These are phyloP conservation scores for Synanthedon myopaeformis DNA, from an alignment of 2,888 invertebrate species.

Conservation along the genomic window DNA sequence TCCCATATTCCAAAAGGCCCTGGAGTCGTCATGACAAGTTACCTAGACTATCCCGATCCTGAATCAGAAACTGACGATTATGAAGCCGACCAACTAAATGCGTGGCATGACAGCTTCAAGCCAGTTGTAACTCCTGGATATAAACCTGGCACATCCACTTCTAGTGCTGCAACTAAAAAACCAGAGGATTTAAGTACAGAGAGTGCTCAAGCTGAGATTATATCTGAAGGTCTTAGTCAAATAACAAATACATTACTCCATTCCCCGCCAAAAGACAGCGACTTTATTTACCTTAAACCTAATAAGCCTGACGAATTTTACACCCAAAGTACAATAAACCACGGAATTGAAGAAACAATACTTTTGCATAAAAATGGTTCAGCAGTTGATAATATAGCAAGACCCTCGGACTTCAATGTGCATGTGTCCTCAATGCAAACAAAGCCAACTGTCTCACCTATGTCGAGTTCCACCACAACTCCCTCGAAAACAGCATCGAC, in stretches of 20 bases:
- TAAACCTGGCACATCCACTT: conserved; percentile 36
- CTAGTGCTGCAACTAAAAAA: conserved; percentile 14
- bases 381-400: conserved; percentile 60
- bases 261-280: conserved; percentile 55
- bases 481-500: conserved; percentile 47
- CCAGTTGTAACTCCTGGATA: conserved; percentile 61
- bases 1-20: conserved; percentile 63
- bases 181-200: conserved; percentile 39
- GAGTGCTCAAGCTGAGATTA: conserved; percentile 52
- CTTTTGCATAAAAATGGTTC: conserved; percentile 70
- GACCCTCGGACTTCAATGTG: conserved; percentile 63
- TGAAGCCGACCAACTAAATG: conserved; percentile 46
- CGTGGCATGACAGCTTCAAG: conserved; percentile 58
- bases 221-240: conserved; percentile 68
- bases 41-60: conserved; percentile 53
- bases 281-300: conserved; percentile 34
- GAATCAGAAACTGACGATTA: conserved; percentile 46
- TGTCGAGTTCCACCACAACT: conserved; percentile 31
- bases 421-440: conserved; percentile 63
- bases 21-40: conserved; percentile 60
- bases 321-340: conserved; percentile 70
- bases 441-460: conserved; percentile 46
- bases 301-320: conserved; percentile 37
- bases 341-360: conserved; percentile 74
- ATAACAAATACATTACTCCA: conserved; percentile 65